Conservation (phyloP, 2,113 vertebrate species). For the Oryzias curvinotus region DNA sequence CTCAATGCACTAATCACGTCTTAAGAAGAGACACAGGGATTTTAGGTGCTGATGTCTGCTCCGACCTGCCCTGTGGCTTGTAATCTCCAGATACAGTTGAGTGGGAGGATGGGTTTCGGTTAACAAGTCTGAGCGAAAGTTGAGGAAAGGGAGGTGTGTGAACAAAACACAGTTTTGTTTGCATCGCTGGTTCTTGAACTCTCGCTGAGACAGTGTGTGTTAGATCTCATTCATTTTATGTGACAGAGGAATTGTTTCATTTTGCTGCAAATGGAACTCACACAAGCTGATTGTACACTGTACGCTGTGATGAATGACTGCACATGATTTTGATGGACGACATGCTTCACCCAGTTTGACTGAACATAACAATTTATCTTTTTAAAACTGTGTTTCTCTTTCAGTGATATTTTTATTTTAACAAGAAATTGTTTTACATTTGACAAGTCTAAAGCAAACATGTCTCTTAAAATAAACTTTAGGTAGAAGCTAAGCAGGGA, state of each 20-base stretch:
- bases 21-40: constrained; percentile 14
- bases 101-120: constrained; percentile 63
- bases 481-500: too few species aligned
- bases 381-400: too few species aligned
- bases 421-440: too few species aligned
- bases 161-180: constrained; percentile 10
- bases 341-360: too few species aligned
- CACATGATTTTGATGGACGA: too few species aligned
- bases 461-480: too few species aligned
- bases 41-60: constrained; percentile 55
- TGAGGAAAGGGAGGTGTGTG: constrained; percentile 18
- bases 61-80: constrained; percentile 52
- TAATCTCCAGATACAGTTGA: constrained; percentile 40
- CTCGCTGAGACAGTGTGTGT: not conserved
- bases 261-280: not conserved
- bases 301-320: not conserved
- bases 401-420: too few species aligned
- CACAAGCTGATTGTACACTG: not conserved
- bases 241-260: not conserved
- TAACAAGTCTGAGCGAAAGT: constrained; percentile 67
- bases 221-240: not conserved
- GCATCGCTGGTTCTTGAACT: constrained; percentile 8
- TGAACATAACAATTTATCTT: too few species aligned
- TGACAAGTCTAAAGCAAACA: too few species aligned
- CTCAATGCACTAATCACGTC: constrained; percentile 26